Base-by-base conservation (phyloP, 2,797 vertebrate species). In the Lutjanus campechanus region DNA sequence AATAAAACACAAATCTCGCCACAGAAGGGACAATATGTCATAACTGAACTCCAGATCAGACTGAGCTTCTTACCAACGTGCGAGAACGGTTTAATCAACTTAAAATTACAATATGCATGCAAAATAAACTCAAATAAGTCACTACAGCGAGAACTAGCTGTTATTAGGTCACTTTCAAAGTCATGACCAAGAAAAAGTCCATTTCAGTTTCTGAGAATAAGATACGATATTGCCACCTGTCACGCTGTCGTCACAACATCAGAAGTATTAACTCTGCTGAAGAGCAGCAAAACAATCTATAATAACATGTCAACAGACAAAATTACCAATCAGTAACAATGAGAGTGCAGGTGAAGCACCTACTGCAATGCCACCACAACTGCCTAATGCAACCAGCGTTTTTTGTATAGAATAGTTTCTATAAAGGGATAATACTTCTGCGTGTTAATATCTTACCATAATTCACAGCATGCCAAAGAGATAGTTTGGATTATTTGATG, bases 1-100 rank as follows among this genome's bases (percentile, higher is more conserved):
- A 44, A 65, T 82, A 82, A 91, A 87, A 73, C 63, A 78, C 65
- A 56, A 74, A 82, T 60, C 74, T 75, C 49, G 29, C 12, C 17
- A 49, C 47, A 51, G 58, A 46, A 22, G 36, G 44, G 5, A 29
- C 2, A 19, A 65, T 41, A 25, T 40, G 65, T 68, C 50, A 67
- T 36, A 55, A 46, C 12, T 59, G 61, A 71, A 17, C 47, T 68
- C 58, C 68, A 50, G 55, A 79, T 67, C 3, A 6, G 43, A 66
- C 1, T 12, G n/a, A 43, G 44, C 20, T 56, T 82, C 71, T 63
- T 12, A 20, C 29, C 29, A 36, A 36, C 13, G 19, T 13, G 20
- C 22, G 44, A 60, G 47, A 46, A 44, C 46, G 11, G 4, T 46
- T 19, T n/a, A 53, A 51, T 62, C 5, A 36, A 67, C 17, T 55